Evolutionary conservation across 2,797 vertebrate genomes (phyloP), one percentile per base, ranked within the genome.

Genomic region (Macropodus opercularis): DNA sequence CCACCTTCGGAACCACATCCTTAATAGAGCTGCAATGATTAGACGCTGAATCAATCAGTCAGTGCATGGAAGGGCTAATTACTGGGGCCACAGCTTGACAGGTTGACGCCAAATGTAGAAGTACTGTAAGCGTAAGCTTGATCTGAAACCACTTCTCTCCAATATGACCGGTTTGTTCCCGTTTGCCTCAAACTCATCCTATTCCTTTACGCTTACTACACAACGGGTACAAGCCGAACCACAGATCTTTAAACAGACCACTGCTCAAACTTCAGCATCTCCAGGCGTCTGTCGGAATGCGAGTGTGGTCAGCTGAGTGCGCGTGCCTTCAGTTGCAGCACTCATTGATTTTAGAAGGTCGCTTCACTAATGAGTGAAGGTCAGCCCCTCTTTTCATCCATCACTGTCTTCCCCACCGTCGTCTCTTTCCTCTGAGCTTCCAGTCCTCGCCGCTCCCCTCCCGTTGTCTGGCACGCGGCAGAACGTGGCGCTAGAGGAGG

Each of bases 321-420:
- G 57, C 4, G 0, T 14, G 61, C 50, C 57, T 69, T 77, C 63
- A 80, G 41, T 47, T 52, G 63, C 55, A 40, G 59, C 64, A 22
- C 47, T 75, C 75, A 81, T 86, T 69, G 81, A 85, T 84, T 82
- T 74, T 27, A 53, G 71, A 78, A 72, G 80, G 83, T 81, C 50
- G 21, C 60, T 21, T 69, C 40, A 22, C 82, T 87, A 85, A 86
- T 81, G 83, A 86, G 67, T 11, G 50, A 84, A 86, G 87, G 82
- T 86, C 82, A 63, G 36, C 49, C 39, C 32, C 42, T 60, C 63
- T 73, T 74, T 69, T 77, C 83, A 87, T 88, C 74, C 43, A 78
- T 90, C 85, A 85, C 63, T 57, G 76, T 83, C 85, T 40, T 63
- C 66, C 64, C 75, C 52, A 6, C 27, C 62, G 50, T 66, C 58